Evolutionary conservation across 1,140 invertebrate species (phyloP).

Genomic region (Cherax quadricarinatus): DNA sequence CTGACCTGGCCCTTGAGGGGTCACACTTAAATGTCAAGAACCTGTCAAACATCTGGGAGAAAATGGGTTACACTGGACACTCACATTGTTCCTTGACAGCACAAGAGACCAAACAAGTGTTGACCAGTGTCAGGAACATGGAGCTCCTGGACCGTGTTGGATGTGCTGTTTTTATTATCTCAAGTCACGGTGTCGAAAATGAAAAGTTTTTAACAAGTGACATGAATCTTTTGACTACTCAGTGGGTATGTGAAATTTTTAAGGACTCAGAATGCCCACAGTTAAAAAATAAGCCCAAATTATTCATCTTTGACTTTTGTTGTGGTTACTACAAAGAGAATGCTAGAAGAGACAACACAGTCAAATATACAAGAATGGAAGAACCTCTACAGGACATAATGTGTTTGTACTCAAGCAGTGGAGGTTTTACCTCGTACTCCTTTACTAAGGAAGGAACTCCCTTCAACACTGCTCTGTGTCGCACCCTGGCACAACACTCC

Average conservation of each 20-base stretch:
- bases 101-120: no score
- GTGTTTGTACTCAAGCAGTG: conserved; percentile 24
- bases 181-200: conserved; percentile 12
- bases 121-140: no score
- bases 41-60: conserved; percentile 28
- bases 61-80: conserved; percentile 8
- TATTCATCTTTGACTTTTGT: no score
- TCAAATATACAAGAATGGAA: conserved; percentile 7
- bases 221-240: conserved; percentile 10
- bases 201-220: conserved; percentile 43
- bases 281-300: no score
- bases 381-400: conserved; percentile 45
- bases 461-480: conserved; percentile 24
- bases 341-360: not conserved
- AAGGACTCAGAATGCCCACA: no score
- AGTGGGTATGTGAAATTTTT: conserved; percentile 30
- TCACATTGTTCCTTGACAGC: no score
- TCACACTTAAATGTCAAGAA: not conserved
- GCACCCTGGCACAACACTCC: conserved; percentile 17
- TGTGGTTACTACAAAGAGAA: not conserved
- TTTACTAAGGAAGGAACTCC: conserved; percentile 15
- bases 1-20: conserved; percentile 24
- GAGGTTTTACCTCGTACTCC: not conserved
- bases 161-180: not conserved
- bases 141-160: no score